Percentiles rank a stretch among this genome's conserved stretches.
Conservation (phyloP, 2,888 invertebrate genomes). For the Petrolisthes manimaculis region DNA sequence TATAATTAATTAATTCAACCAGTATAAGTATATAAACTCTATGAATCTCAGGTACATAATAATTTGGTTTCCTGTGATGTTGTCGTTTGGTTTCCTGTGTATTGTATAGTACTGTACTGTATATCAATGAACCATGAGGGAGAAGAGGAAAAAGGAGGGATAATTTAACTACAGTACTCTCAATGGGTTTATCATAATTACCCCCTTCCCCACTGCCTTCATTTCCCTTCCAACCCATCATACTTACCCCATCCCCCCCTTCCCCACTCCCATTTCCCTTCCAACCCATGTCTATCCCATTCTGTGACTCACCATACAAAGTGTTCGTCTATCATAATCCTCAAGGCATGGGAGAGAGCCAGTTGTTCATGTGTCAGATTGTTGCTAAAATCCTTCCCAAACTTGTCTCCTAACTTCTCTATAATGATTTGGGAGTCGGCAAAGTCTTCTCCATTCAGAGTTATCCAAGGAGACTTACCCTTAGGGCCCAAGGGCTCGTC, state of each 20-base stretch:
- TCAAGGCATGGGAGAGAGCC: slow-evolving; percentile 69
- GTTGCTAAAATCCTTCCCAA: slow-evolving; percentile 68
- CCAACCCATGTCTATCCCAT: not conserved
- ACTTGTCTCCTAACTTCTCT: slow-evolving; percentile 69
- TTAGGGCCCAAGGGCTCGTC: slow-evolving; percentile 69
- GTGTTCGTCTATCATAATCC: slow-evolving; percentile 70
- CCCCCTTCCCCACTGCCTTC: not conserved
- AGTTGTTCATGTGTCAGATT: slow-evolving; percentile 67
- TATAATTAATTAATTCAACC: too few relatives aligned
- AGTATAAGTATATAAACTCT: too few relatives aligned
- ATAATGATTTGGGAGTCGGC: slow-evolving; percentile 70
- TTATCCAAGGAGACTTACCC: slow-evolving; percentile 67
- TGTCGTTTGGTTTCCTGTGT: too few relatives aligned
- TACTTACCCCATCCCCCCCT: not conserved
- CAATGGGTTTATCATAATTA: not conserved
- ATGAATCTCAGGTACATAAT: too few relatives aligned
- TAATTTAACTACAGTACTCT: not conserved
- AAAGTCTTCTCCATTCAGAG: slow-evolving; percentile 68
- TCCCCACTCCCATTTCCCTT: not conserved
- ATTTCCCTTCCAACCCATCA: not conserved
- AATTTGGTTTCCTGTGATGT: too few relatives aligned
- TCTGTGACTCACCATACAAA: slow-evolving; percentile 38
- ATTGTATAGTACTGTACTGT: too few relatives aligned
- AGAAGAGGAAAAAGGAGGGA: not conserved
- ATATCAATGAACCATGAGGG: not conserved